Percentiles rank a stretch among this genome's conserved stretches.
Evolutionary conservation across 1,140 invertebrate species (phyloP).

Genomic region (Oedothorax gibbosus): DNA sequence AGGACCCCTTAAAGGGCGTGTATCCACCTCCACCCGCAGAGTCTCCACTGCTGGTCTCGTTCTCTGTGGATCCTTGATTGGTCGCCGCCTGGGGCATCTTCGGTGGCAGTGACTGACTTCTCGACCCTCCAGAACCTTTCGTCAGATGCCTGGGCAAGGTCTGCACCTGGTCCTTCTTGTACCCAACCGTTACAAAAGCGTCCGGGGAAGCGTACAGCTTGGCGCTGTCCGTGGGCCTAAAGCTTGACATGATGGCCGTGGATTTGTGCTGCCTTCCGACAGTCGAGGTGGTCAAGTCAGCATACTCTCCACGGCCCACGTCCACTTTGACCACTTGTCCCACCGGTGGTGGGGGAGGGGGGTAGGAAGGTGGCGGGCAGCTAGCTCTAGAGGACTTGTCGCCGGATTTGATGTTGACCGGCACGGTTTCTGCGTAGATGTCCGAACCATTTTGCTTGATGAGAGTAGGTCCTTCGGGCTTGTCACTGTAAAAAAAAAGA

Average conservation of each 20-base stretch:
- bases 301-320: constrained; percentile 56
- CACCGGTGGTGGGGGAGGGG: constrained; percentile 76
- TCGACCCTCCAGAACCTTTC: constrained; percentile 26
- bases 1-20: constrained; percentile 41
- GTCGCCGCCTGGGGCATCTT: constrained; percentile 42
- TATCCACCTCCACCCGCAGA: constrained; percentile 24
- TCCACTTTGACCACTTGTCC: constrained; percentile 50
- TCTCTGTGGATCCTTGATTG: constrained; percentile 38
- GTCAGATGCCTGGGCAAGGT: constrained; percentile 36
- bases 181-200: constrained; percentile 84
- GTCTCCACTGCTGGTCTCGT: constrained; percentile 55
- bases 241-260: constrained; percentile 79
- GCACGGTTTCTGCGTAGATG: constrained; percentile 63
- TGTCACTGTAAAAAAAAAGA: constrained; percentile 9
- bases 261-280: constrained; percentile 32
- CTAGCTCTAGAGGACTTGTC: constrained; percentile 68
- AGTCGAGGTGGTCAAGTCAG: constrained; percentile 44
- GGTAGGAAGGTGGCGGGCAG: constrained; percentile 76
- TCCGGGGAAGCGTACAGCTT: constrained; percentile 90
- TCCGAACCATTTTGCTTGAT: constrained; percentile 53
- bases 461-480: constrained; percentile 20
- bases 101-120: constrained; percentile 70
- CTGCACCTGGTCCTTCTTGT: constrained; percentile 65
- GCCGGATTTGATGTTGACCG: constrained; percentile 45
- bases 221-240: constrained; percentile 82